phyloP scores from a whole-genome alignment of 2,113 vertebrate genomes.

The Pristiophorus japonicus region DNA sequence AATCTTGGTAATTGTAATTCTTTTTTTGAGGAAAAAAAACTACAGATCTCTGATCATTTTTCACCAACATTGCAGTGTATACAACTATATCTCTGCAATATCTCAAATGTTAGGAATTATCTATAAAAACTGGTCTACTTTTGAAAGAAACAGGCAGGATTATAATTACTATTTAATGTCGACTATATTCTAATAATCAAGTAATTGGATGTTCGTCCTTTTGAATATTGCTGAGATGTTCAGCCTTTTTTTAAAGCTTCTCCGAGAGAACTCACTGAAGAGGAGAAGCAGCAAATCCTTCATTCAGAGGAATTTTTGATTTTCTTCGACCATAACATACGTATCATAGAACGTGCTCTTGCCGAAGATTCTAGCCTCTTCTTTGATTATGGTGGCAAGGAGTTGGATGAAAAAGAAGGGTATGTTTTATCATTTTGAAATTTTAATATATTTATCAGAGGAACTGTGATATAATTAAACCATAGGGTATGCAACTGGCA shows the following conservation, averaged over 20 bases:
- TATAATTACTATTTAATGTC: neutral
- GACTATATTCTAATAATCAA: neutral
- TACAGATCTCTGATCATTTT: neutral
- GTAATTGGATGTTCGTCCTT: slow-evolving; percentile 39
- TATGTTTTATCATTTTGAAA: slow-evolving; percentile 54
- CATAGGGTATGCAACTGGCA: neutral
- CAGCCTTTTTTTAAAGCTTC: slow-evolving; percentile 55
- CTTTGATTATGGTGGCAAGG: slow-evolving; percentile 88
- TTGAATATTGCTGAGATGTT: slow-evolving; percentile 45
- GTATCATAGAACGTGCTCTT: slow-evolving; percentile 88
- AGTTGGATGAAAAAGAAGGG: slow-evolving; percentile 91
- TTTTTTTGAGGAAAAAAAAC: neutral
- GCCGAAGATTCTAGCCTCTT: slow-evolving; percentile 90
- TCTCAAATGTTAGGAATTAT: neutral
- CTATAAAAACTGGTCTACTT: neutral
- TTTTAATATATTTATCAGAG: neutral
- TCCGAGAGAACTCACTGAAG: slow-evolving; percentile 85
- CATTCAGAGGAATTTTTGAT: slow-evolving; percentile 94
- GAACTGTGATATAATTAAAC: neutral
- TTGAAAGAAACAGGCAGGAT: neutral
- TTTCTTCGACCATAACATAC: slow-evolving; percentile 91
- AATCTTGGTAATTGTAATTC: neutral
- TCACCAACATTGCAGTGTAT: neutral
- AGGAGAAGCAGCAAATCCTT: slow-evolving; percentile 91
- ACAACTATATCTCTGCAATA: neutral